Evolutionary conservation across 1,140 invertebrate species (phyloP).

Genomic region (Trichonephila clavipes): DNA sequence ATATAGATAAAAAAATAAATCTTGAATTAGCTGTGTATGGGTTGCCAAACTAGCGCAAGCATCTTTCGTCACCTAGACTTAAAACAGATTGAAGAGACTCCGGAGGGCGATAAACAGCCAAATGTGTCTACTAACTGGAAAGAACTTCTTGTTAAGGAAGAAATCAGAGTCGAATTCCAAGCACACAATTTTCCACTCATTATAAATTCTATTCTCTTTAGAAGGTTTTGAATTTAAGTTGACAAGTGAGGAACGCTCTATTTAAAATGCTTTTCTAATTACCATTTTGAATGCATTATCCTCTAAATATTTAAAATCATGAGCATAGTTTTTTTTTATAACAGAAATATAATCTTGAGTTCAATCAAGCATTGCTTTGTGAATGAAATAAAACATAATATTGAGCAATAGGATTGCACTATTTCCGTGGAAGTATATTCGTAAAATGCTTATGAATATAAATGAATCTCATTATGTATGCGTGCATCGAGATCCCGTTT

Average conservation of each 20-base stretch:
- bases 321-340: neutral
- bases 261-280: constrained; percentile 9
- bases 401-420: neutral
- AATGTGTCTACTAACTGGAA: neutral
- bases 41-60: constrained; percentile 61
- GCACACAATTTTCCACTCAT: neutral
- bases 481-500: neutral
- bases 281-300: constrained; percentile 5
- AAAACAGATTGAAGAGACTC: neutral
- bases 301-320: constrained; percentile 29
- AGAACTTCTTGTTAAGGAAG: no score
- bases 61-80: constrained; percentile 66
- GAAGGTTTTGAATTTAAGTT: constrained; percentile 4
- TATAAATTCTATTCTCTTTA: constrained; percentile 52
- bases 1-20: constrained; percentile 71
- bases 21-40: constrained; percentile 71
- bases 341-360: neutral
- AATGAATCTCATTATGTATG: neutral
- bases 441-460: neutral
- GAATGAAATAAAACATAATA: neutral
- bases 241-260: constrained; percentile 1
- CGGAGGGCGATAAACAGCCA: neutral
- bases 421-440: neutral
- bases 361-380: neutral
- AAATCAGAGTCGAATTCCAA: constrained; percentile 12